phyloP scores from a whole-genome alignment of 2,888 invertebrate species.

The Lathronympha strigana region DNA sequence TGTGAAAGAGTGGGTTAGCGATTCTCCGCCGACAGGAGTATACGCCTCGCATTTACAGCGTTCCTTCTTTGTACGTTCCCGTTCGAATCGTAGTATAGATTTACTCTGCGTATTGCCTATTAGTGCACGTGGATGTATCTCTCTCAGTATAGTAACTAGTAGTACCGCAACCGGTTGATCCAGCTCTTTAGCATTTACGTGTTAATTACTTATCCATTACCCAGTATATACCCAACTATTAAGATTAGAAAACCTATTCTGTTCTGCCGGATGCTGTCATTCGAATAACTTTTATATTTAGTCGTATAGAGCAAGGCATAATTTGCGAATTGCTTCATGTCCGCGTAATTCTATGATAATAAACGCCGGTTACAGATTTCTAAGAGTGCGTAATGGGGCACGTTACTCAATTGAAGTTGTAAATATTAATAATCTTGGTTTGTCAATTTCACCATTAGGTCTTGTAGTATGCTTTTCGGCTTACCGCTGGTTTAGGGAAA shows the following conservation, averaged over 20 bases:
- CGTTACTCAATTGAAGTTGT: conserved; percentile 9
- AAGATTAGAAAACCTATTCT: conserved; percentile 2
- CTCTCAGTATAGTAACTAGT: background rate
- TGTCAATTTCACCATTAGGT: background rate
- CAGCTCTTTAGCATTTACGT: background rate
- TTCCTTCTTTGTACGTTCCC: too few relatives aligned
- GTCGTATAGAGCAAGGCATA: conserved; percentile 10
- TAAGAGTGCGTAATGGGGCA: conserved; percentile 9
- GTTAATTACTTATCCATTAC: background rate
- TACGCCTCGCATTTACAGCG: too few relatives aligned
- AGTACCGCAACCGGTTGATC: background rate
- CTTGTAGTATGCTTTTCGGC: background rate
- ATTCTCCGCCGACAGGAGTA: too few relatives aligned
- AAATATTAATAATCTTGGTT: conserved; percentile 19
- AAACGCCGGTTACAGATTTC: conserved; percentile 23
- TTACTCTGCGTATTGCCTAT: too few relatives aligned
- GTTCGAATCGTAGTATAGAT: too few relatives aligned
- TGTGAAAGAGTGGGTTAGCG: too few relatives aligned
- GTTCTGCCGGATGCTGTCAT: conserved; percentile 15
- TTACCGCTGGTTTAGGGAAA: background rate
- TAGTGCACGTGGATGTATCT: too few relatives aligned
- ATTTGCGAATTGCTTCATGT: conserved; percentile 30
- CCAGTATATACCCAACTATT: background rate
- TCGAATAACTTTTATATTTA: conserved; percentile 30
- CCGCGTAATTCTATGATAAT: conserved; percentile 32